Evolutionary conservation across 2,888 invertebrate genomes (phyloP).

Genomic region (Leucoma salicis): DNA sequence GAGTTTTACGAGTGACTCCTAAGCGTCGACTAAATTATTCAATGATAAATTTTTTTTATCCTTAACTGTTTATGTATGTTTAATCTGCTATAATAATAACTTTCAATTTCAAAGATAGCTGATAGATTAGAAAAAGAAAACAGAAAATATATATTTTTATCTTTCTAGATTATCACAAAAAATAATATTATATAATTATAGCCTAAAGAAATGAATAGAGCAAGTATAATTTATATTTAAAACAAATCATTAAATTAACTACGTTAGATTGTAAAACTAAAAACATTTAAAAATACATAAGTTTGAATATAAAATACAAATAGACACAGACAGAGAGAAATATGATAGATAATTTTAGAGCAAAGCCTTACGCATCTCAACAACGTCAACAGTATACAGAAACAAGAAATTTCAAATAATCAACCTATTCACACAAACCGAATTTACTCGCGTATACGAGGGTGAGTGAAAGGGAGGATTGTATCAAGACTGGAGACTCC

Average conservation of each 20-base stretch:
- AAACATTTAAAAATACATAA: too few species aligned
- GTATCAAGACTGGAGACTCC: constrained; percentile 70
- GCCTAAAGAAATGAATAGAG: too few species aligned
- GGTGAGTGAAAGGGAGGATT: constrained; percentile 77
- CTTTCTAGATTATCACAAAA: too few species aligned
- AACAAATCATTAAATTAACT: too few species aligned
- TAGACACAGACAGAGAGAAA: too few species aligned
- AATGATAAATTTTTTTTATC: constrained; percentile 44
- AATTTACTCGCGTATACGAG: constrained; percentile 74
- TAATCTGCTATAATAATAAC: constrained; percentile 24
- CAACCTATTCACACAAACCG: constrained; percentile 73
- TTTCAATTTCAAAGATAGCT: too few species aligned
- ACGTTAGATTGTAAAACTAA: too few species aligned
- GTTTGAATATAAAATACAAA: too few species aligned
- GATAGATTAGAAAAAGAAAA: too few species aligned
- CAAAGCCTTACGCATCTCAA: constrained; percentile 28
- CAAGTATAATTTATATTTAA: too few species aligned
- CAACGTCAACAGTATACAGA: constrained; percentile 42
- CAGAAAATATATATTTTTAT: too few species aligned
- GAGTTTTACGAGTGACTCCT: constrained; percentile 72
- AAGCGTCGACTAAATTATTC: constrained; percentile 76
- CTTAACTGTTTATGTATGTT: constrained; percentile 47
- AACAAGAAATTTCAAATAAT: constrained; percentile 75
- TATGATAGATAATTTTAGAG: constrained; percentile 32
- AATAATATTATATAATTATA: too few species aligned